These are phyloP conservation scores for Monodelphis domestica DNA, from an alignment of 2,797 vertebrate species.

Conservation along the genomic window DNA sequence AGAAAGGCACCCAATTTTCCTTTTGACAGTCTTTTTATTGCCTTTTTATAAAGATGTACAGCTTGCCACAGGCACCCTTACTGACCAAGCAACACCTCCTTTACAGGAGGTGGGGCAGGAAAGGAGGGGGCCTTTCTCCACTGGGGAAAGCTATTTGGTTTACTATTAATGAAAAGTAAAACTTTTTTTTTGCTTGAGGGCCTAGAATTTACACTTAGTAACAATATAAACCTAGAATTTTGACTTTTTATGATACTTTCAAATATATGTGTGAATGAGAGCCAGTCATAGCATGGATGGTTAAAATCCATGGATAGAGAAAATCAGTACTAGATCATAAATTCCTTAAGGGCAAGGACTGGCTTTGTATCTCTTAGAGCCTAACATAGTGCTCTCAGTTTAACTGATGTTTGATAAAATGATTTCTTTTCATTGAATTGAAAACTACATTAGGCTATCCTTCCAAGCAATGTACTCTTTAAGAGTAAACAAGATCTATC, in stretches of 20 bases:
- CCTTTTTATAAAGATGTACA: conserved; percentile 59
- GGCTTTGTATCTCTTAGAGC: not conserved
- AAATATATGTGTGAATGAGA: not conserved
- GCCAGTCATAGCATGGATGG: not conserved
- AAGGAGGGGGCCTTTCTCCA: not conserved
- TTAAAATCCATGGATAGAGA: not conserved
- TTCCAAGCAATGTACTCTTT: not conserved
- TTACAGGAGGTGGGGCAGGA: conserved; percentile 6
- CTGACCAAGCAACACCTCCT: not conserved
- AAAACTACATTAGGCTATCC: not conserved
- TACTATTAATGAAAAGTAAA: conserved; percentile 42
- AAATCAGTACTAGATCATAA: not conserved
- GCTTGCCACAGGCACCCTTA: conserved; percentile 20
- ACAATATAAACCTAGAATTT: not conserved
- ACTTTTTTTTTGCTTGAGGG: conserved; percentile 46
- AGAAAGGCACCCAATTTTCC: conserved; percentile 32
- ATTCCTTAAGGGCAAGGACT: not conserved
- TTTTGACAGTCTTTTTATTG: conserved; percentile 54
- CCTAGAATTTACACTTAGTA: conserved; percentile 26
- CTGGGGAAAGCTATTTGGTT: conserved; percentile 45
- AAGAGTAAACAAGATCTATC: not conserved
- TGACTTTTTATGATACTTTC: conserved; percentile 6
- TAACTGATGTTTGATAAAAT: not conserved
- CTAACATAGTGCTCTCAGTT: not conserved
- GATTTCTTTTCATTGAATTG: not conserved